Percentiles rank a stretch among this genome's conserved stretches.
Conservation (phyloP, 2,888 invertebrate species). For the Luffia ferchaultella region DNA sequence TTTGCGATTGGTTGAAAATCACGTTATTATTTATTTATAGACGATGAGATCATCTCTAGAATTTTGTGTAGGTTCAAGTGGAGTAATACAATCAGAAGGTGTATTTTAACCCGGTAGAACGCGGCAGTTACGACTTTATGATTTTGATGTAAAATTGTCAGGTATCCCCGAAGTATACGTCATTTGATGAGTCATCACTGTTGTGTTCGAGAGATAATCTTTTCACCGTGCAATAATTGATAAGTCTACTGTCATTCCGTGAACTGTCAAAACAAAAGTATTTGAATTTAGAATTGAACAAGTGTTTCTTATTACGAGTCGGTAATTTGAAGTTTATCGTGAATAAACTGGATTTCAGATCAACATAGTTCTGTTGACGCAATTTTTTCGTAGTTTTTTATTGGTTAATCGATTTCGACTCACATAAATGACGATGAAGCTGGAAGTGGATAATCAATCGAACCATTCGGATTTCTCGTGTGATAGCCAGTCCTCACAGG, state of each 20-base stretch:
- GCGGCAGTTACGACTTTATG: slow-evolving; percentile 41
- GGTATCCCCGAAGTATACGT: slow-evolving; percentile 59
- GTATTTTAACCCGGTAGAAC: slow-evolving; percentile 20
- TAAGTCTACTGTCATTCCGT: slow-evolving; percentile 3
- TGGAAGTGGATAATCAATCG: slow-evolving; percentile 67
- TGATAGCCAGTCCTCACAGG: slow-evolving; percentile 68
- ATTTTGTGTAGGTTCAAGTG: slow-evolving; percentile 29
- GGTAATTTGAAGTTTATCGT: background rate
- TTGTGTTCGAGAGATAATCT: slow-evolving; percentile 33
- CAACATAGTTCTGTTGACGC: slow-evolving; percentile 9
- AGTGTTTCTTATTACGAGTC: slow-evolving; percentile 15
- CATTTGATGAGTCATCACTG: slow-evolving; percentile 57
- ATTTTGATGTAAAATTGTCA: slow-evolving; percentile 31
- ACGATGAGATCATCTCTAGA: slow-evolving; percentile 49
- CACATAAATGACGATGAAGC: slow-evolving; percentile 63
- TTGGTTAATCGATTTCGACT: slow-evolving; percentile 13
- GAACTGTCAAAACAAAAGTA: slow-evolving; percentile 7
- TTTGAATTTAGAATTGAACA: background rate
- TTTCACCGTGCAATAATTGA: slow-evolving; percentile 11
- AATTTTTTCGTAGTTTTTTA: slow-evolving; percentile 18
- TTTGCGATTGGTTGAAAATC: slow-evolving; percentile 45
- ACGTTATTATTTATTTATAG: slow-evolving; percentile 38
- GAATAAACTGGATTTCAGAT: too few relatives aligned
- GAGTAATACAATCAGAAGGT: slow-evolving; percentile 31
- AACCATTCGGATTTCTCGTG: slow-evolving; percentile 69